Conservation (phyloP, 2,888 invertebrate species). For the Saturnia japonica region DNA sequence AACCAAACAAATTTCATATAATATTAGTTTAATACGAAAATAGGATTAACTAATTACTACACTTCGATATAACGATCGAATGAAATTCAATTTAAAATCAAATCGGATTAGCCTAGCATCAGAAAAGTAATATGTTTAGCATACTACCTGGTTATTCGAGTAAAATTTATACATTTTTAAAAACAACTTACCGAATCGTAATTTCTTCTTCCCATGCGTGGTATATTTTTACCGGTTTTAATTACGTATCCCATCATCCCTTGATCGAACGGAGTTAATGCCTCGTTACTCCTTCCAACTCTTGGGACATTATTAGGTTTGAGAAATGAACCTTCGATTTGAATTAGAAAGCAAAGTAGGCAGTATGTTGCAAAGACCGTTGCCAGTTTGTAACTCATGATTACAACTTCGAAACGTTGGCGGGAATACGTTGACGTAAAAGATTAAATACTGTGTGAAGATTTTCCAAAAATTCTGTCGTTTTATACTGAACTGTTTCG, state of each 20-base stretch:
- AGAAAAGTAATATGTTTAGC: background rate
- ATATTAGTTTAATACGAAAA: background rate
- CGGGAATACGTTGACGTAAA: conserved; percentile 29
- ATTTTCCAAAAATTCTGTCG: conserved; percentile 19
- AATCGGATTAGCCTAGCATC: no score
- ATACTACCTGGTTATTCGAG: background rate
- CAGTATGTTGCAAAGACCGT: conserved; percentile 52
- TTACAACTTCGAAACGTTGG: conserved; percentile 24
- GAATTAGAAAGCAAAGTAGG: conserved; percentile 54
- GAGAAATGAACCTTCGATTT: conserved; percentile 63
- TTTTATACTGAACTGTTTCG: conserved; percentile 58
- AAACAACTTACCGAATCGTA: conserved; percentile 66
- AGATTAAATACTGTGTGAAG: conserved; percentile 39
- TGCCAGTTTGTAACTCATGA: conserved; percentile 58
- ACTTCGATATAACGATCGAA: no score
- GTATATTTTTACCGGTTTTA: conserved; percentile 74
- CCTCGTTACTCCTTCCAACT: conserved; percentile 73
- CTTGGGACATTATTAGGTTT: conserved; percentile 74
- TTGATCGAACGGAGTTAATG: conserved; percentile 59
- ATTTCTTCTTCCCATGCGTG: conserved; percentile 74
- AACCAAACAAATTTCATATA: conserved; percentile 30
- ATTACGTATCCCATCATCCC: conserved; percentile 72
- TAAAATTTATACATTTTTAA: background rate
- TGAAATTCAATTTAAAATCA: no score
- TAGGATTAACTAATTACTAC: no score